Evolutionary conservation across 2,888 invertebrate genomes (phyloP).

Genomic region (Andrena flavipes): DNA sequence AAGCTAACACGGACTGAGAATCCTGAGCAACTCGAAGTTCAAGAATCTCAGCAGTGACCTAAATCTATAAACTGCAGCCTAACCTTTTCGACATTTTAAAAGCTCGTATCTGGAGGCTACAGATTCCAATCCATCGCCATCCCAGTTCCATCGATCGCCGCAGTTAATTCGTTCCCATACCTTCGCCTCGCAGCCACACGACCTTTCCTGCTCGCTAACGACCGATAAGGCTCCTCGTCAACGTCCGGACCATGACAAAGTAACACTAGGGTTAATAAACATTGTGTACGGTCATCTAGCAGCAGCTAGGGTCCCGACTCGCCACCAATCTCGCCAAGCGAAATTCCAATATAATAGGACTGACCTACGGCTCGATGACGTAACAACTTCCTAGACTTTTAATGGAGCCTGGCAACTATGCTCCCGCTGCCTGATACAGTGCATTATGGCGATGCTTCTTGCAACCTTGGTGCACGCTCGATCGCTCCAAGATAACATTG

Average conservation of each 20-base stretch:
- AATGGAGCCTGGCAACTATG: conserved; percentile 64
- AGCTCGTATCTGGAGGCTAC: no score
- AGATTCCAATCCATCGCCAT: no score
- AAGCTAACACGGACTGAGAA: no score
- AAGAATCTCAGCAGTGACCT: no score
- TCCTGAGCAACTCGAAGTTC: no score
- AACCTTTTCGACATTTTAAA: no score
- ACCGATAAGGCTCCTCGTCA: conserved; percentile 63
- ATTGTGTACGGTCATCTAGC: conserved; percentile 72
- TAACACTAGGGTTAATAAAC: conserved; percentile 79
- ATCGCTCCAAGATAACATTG: conserved; percentile 27
- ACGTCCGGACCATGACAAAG: conserved; percentile 68
- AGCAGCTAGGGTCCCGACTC: conserved; percentile 69
- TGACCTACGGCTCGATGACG: conserved; percentile 82
- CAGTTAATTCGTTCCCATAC: neutral
- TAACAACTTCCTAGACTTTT: conserved; percentile 81
- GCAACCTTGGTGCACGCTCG: conserved; percentile 45
- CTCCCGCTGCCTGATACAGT: conserved; percentile 31
- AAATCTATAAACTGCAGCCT: no score
- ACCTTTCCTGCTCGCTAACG: neutral
- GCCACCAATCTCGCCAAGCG: conserved; percentile 70
- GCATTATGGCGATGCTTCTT: conserved; percentile 65
- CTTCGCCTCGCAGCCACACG: neutral
- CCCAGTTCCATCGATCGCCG: neutral
- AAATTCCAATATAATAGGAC: conserved; percentile 83